These are phyloP conservation scores for Nibea albiflora DNA, from an alignment of 2,113 vertebrate species.

Conservation along the genomic window DNA sequence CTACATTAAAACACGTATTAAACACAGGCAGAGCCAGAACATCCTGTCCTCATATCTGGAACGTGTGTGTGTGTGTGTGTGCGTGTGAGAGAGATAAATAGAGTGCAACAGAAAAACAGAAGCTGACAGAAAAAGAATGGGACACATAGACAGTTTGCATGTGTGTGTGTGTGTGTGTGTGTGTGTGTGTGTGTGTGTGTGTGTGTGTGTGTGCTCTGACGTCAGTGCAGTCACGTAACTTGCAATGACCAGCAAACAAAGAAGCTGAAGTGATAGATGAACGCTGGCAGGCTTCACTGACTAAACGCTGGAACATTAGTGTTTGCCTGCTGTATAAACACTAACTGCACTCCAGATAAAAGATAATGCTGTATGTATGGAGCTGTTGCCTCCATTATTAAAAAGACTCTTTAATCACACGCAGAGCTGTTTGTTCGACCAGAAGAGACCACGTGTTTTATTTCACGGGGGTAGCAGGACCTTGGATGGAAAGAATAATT, in stretches of 20 bases:
- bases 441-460: not conserved
- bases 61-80: constrained; percentile 29
- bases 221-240: constrained; percentile 35
- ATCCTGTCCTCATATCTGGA: constrained; percentile 40
- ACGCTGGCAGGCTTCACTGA: constrained; percentile 42
- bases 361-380: constrained; percentile 21
- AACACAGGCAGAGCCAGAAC: constrained; percentile 40
- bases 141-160: constrained; percentile 1
- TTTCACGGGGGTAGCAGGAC: not conserved
- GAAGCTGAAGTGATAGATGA: constrained; percentile 47
- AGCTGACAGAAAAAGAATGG: not conserved
- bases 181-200: not conserved
- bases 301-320: constrained; percentile 40
- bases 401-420: constrained; percentile 35
- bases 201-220: not conserved
- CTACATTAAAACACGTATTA: constrained; percentile 56
- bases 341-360: constrained; percentile 34
- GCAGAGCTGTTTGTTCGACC: constrained; percentile 16
- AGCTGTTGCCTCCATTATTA: constrained; percentile 29
- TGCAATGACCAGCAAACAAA: constrained; percentile 57
- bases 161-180: not conserved
- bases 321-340: constrained; percentile 38
- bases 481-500: constrained; percentile 1
- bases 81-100: not conserved
- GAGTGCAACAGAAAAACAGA: not conserved